Conservation (phyloP, 1,140 invertebrate genomes). For the Drosophila eugracilis region DNA sequence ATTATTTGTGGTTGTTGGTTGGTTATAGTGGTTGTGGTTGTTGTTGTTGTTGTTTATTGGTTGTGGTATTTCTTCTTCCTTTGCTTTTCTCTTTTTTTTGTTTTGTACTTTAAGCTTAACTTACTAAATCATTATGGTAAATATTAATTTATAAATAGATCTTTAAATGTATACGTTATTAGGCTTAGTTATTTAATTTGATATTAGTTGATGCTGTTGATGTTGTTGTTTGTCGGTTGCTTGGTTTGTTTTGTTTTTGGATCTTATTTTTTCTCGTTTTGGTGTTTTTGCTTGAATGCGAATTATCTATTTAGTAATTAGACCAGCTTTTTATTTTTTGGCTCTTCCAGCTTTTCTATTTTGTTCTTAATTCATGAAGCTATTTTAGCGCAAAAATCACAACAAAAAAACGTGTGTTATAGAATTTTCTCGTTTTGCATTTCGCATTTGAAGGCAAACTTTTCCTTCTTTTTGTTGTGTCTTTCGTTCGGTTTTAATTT, state of each 20-base stretch:
- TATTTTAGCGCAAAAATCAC: constrained; percentile 36
- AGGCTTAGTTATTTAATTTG: constrained; percentile 73
- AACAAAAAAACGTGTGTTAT: constrained; percentile 18
- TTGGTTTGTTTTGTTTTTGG: too few species aligned
- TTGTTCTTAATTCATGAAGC: constrained; percentile 42
- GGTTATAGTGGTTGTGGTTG: constrained; percentile 34
- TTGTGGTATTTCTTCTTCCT: constrained; percentile 49
- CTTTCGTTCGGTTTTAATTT: constrained; percentile 62
- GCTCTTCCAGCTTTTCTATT: constrained; percentile 40
- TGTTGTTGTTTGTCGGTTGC: constrained; percentile 53
- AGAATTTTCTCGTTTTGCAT: constrained; percentile 30
- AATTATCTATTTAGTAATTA: constrained; percentile 41
- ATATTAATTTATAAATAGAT: constrained; percentile 69
- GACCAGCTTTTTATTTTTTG: constrained; percentile 18
- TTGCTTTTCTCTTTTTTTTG: constrained; percentile 33
- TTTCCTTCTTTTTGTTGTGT: constrained; percentile 45
- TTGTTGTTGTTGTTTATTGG: constrained; percentile 26
- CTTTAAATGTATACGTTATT: constrained; percentile 49
- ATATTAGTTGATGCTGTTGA: constrained; percentile 79
- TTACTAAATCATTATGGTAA: constrained; percentile 78
- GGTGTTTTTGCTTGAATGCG: constrained; percentile 32
- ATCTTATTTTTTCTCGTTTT: constrained; percentile 48
- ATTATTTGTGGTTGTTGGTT: constrained; percentile 37
- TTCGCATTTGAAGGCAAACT: constrained; percentile 26
- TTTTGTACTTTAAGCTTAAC: constrained; percentile 80